Percentiles rank a stretch among this genome's conserved stretches.
Evolutionary conservation across 2,797 vertebrate species (phyloP).

Genomic region (Vultur gryphus): DNA sequence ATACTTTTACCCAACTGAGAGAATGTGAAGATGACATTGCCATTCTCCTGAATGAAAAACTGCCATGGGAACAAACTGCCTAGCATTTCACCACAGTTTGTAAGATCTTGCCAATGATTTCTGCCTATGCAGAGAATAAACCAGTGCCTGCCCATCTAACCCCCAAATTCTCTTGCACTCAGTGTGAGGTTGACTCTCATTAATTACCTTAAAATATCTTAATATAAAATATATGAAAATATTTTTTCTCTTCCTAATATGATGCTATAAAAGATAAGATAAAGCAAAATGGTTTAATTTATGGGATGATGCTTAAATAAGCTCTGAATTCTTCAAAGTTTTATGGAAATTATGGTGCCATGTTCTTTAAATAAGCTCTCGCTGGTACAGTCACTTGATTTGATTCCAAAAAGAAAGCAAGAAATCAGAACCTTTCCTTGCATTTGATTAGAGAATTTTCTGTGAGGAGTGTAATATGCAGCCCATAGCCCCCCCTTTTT

Average conservation of each 20-base stretch:
- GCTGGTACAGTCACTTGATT: background rate
- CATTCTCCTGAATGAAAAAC: background rate
- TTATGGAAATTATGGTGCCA: background rate
- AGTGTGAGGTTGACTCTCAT: background rate
- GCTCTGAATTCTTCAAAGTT: background rate
- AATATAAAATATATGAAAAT: background rate
- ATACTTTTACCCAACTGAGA: background rate
- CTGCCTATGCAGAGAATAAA: background rate
- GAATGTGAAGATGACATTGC: background rate
- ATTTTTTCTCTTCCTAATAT: background rate
- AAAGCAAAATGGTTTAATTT: background rate
- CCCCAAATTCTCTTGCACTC: background rate
- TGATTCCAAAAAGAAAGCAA: background rate
- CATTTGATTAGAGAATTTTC: background rate
- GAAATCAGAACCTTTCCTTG: background rate
- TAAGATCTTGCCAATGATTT: background rate
- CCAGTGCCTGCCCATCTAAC: background rate
- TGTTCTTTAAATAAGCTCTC: background rate
- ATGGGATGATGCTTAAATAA: background rate
- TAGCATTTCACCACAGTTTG: background rate
- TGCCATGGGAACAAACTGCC: background rate
- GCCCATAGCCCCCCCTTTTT: fast-evolving
- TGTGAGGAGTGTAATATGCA: background rate
- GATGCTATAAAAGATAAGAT: background rate
- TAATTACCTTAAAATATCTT: background rate